Conservation (phyloP, 1,140 invertebrate species). For the Sitophilus oryzae region DNA sequence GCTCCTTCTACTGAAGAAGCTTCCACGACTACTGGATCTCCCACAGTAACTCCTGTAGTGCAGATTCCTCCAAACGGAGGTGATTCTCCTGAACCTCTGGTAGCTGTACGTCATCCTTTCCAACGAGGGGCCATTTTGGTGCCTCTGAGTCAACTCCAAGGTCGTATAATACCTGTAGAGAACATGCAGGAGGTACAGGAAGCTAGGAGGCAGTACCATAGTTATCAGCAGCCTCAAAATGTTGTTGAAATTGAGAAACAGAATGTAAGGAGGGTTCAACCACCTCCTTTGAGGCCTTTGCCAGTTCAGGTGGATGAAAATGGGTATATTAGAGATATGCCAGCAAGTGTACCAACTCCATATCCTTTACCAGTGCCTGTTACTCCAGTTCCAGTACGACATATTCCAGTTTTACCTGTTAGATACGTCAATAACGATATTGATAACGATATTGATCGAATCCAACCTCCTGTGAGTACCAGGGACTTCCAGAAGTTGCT, state of each 20-base stretch:
- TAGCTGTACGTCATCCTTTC: slow-evolving; percentile 47
- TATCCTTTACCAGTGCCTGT: slow-evolving; percentile 41
- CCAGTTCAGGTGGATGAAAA: slow-evolving; percentile 41
- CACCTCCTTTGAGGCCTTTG: slow-evolving; percentile 32
- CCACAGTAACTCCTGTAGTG: slow-evolving; percentile 33
- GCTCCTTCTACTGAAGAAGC: slow-evolving; percentile 20
- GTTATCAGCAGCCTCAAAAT: slow-evolving; percentile 10
- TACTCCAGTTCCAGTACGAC: slow-evolving; percentile 22
- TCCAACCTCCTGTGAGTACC: slow-evolving; percentile 50
- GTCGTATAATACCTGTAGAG: slow-evolving; percentile 30
- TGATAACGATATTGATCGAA: slow-evolving; percentile 36
- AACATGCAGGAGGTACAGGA: slow-evolving; percentile 23
- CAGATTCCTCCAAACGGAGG: slow-evolving; percentile 37
- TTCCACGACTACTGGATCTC: slow-evolving; percentile 28
- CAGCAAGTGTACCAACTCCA: slow-evolving; percentile 30
- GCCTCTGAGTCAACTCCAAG: slow-evolving; percentile 47
- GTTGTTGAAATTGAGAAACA: slow-evolving; percentile 36
- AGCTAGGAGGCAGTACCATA: slow-evolving; percentile 27
- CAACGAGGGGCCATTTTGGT: slow-evolving; percentile 45
- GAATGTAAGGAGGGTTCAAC: slow-evolving; percentile 24
- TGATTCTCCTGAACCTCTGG: slow-evolving; percentile 37
- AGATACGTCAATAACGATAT: slow-evolving; percentile 27
- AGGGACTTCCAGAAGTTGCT: slow-evolving; percentile 53
- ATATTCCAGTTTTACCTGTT: slow-evolving; percentile 32
- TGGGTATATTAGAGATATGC: slow-evolving; percentile 37